A percentile compares a stretch with the other conserved stretches of the same genome.
Evolutionary conservation across 1,140 invertebrate species (phyloP).

Genomic region (Eumaeus atala): DNA sequence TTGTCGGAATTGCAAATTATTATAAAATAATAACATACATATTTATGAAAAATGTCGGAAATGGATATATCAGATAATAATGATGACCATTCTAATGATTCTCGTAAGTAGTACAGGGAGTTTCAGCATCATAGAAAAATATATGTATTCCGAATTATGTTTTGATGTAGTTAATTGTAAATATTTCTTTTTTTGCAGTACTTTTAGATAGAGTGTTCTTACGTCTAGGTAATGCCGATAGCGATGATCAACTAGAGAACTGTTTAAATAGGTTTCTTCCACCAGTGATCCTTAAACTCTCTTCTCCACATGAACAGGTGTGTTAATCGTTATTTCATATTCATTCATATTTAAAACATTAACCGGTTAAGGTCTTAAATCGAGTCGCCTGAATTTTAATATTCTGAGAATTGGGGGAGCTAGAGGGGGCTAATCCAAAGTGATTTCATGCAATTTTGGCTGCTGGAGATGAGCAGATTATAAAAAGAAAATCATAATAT

Average conservation of each 20-base stretch:
- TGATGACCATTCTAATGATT: constrained; percentile 62
- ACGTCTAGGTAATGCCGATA: constrained; percentile 89
- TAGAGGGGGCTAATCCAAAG: too few species aligned
- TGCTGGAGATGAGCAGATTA: too few species aligned
- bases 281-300: constrained; percentile 91
- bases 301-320: constrained; percentile 89
- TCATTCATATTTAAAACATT: too few species aligned
- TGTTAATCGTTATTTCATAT: background rate
- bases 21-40: background rate
- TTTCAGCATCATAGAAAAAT: constrained; percentile 10
- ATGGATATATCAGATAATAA: constrained; percentile 57
- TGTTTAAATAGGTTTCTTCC: constrained; percentile 89
- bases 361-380: too few species aligned
- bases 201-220: constrained; percentile 92
- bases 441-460: too few species aligned
- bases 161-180: constrained; percentile 22
- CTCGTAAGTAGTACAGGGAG: constrained; percentile 40
- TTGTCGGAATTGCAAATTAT: background rate
- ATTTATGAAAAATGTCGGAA: constrained; percentile 53
- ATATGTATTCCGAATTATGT: constrained; percentile 26
- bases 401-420: too few species aligned
- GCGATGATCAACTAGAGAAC: constrained; percentile 90
- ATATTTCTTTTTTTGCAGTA: constrained; percentile 70
- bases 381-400: too few species aligned
- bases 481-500: too few species aligned